Percentiles rank a stretch among this genome's conserved stretches.
These are phyloP conservation scores for Cephus runcator DNA, from an alignment of 2,888 invertebrate genomes.

Conservation along the genomic window DNA sequence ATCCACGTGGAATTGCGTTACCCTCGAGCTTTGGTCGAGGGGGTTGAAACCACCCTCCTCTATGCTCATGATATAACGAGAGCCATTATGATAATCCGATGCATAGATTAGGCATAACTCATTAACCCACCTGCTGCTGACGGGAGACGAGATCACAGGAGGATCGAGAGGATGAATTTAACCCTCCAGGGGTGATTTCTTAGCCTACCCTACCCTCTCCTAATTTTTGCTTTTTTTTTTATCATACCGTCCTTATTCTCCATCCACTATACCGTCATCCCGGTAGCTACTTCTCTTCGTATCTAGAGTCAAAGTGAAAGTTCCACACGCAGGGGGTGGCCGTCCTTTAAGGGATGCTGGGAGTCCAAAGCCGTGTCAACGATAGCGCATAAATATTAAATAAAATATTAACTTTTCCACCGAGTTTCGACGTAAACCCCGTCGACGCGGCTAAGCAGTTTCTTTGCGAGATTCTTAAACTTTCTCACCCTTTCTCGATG, in stretches of 20 bases:
- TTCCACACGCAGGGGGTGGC: background rate
- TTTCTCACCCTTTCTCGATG: constrained; percentile 21
- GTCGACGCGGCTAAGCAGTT: constrained; percentile 21
- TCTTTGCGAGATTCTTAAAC: constrained; percentile 22
- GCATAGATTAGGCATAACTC: constrained; percentile 64
- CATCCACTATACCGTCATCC: background rate
- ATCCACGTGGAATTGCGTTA: constrained; percentile 19
- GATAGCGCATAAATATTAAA: constrained; percentile 24
- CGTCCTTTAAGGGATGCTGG: background rate
- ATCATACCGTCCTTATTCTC: background rate
- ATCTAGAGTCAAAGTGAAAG: background rate
- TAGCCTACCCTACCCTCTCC: background rate
- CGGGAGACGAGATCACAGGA: constrained; percentile 1
- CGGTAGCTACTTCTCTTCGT: background rate
- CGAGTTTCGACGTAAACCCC: constrained; percentile 21
- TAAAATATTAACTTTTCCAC: constrained; percentile 21
- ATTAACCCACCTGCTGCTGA: constrained; percentile 52
- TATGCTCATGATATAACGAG: constrained; percentile 56
- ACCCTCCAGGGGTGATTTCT: background rate
- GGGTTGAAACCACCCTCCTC: background rate
- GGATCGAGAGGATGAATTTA: background rate
- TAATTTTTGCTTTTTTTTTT: background rate
- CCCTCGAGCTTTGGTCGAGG: background rate
- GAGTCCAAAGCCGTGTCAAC: constrained; percentile 7
- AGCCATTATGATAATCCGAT: constrained; percentile 63